Conservation (phyloP, 2,113 vertebrate species). For the Silurus glanis region DNA sequence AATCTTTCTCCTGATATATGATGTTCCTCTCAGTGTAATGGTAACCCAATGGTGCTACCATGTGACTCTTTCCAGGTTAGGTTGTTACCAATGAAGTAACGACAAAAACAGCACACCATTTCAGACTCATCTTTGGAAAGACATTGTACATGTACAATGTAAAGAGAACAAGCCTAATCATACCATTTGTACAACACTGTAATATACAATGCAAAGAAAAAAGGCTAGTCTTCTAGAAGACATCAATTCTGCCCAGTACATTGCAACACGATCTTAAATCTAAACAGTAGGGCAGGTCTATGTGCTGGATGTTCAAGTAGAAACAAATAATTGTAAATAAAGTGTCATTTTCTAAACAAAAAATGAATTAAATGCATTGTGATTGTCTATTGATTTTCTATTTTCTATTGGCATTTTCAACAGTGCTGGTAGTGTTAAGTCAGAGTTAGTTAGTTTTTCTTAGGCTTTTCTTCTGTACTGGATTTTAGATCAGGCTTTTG, state of each 20-base stretch:
- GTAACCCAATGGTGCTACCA: background rate
- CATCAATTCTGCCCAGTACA: background rate
- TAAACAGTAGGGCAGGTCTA: background rate
- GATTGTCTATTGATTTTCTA: background rate
- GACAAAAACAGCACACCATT: background rate
- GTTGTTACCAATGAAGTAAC: background rate
- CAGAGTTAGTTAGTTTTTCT: background rate
- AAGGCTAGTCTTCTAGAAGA: background rate
- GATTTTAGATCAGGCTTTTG: background rate
- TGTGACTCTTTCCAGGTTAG: background rate
- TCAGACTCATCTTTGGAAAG: background rate
- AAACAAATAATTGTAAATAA: background rate
- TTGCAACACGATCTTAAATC: background rate
- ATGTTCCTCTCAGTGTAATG: background rate
- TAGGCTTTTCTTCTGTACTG: background rate
- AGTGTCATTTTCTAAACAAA: conserved; percentile 1
- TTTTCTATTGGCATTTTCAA: background rate
- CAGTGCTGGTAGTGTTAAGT: background rate
- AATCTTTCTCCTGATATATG: background rate
- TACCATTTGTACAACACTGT: too few species aligned
- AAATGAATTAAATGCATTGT: background rate
- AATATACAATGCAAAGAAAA: background rate
- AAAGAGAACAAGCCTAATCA: background rate
- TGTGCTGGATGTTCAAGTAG: background rate
- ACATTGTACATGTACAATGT: background rate